phyloP scores from a whole-genome alignment of 2,797 vertebrate species.

The Alca torda region DNA sequence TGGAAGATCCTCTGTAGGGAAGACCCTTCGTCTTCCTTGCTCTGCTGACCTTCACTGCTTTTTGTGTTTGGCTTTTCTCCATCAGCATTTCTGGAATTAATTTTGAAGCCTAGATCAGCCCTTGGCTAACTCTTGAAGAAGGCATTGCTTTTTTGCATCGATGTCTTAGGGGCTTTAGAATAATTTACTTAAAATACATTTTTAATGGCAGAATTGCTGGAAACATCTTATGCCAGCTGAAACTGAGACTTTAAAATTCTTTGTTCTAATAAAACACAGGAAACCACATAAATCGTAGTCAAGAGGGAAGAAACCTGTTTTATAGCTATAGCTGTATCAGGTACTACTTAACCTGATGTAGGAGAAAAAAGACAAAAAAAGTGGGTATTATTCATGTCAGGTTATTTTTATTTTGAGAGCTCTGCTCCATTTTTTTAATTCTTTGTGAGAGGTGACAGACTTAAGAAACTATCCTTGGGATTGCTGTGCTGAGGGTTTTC shows the following conservation, averaged over 20 bases:
- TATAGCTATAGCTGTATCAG: background rate
- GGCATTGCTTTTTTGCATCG: background rate
- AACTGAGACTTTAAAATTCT: background rate
- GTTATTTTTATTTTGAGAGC: conserved; percentile 1
- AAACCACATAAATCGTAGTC: background rate
- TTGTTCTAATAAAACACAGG: background rate
- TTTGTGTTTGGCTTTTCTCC: background rate
- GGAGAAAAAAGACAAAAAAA: background rate
- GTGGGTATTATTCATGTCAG: background rate
- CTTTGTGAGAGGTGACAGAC: background rate
- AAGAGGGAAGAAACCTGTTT: background rate
- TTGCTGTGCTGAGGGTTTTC: background rate
- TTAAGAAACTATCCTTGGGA: background rate
- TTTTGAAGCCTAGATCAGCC: background rate
- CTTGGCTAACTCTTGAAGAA: background rate
- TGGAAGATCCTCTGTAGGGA: background rate
- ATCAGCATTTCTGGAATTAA: background rate
- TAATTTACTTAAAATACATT: conserved; percentile 5
- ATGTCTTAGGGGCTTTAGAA: background rate
- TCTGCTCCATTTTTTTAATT: background rate
- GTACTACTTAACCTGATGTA: background rate
- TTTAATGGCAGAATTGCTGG: conserved; percentile 24
- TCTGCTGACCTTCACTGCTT: background rate
- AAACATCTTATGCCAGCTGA: background rate
- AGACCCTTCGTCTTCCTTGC: background rate